These are phyloP conservation scores for Argentina silus DNA, from an alignment of 2,797 vertebrate species.

Conservation along the genomic window DNA sequence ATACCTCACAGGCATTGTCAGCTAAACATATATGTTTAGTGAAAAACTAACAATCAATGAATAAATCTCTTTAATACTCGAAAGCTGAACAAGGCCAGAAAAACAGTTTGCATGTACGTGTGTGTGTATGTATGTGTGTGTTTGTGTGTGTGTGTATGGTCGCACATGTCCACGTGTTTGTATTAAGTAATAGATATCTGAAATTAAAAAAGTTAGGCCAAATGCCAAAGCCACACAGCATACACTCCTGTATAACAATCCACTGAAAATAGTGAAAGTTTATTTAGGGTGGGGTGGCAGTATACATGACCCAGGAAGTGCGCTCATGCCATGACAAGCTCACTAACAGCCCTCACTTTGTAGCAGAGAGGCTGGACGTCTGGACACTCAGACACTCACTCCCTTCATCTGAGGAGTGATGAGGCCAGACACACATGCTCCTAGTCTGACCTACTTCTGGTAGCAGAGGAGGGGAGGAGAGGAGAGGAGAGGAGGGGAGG, in stretches of 20 bases:
- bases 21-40: slow-evolving; percentile 72
- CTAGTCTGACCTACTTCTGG: slow-evolving; percentile 3
- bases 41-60: slow-evolving; percentile 57
- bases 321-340: too few species aligned
- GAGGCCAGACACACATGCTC: background rate
- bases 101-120: slow-evolving; percentile 38
- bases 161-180: background rate
- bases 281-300: background rate
- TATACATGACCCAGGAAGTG: background rate
- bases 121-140: background rate
- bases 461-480: background rate
- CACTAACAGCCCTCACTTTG: too few species aligned
- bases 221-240: background rate
- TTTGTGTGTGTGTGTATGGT: slow-evolving; percentile 30
- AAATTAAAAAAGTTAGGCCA: slow-evolving; percentile 12
- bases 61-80: slow-evolving; percentile 55
- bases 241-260: background rate
- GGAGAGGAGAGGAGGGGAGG: background rate
- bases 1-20: slow-evolving; percentile 56
- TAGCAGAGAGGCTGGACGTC: background rate
- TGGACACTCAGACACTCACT: background rate
- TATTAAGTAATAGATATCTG: slow-evolving; percentile 12
- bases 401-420: background rate
- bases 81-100: slow-evolving; percentile 54
- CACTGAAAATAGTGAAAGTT: background rate